These are phyloP conservation scores for Pungitius pungitius DNA, from an alignment of 2,113 vertebrate species.

Conservation along the genomic window DNA sequence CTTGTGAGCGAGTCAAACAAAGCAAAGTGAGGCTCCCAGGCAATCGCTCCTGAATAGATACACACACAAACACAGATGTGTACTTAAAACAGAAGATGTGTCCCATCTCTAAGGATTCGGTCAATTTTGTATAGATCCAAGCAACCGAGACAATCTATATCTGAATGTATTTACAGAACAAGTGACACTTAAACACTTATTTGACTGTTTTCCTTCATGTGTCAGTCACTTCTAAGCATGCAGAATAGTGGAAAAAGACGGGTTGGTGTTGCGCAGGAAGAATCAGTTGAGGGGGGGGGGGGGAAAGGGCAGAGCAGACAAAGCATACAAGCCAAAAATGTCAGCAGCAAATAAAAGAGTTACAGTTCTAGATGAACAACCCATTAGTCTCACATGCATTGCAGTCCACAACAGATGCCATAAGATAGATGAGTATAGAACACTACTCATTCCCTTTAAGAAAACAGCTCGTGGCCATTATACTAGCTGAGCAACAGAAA, in stretches of 20 bases:
- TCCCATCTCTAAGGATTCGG: not conserved
- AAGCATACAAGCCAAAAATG: not conserved
- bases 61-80: conserved; percentile 36
- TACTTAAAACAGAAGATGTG: conserved; percentile 15
- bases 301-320: not conserved
- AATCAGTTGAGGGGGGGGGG: conserved; percentile 2
- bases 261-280: not conserved
- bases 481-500: conserved; percentile 3
- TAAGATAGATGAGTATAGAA: not conserved
- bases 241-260: not conserved
- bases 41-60: conserved; percentile 48
- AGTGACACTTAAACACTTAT: not conserved
- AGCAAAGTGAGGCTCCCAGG: conserved; percentile 64
- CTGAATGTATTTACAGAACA: not conserved
- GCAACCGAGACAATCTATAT: not conserved
- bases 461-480: conserved; percentile 11
- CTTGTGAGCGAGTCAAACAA: conserved; percentile 70
- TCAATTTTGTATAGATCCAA: conserved; percentile 10
- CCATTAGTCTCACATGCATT: not conserved
- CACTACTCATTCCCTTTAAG: not conserved
- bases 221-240: not conserved
- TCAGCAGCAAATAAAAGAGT: not conserved
- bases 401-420: not conserved
- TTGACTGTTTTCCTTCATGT: not conserved
- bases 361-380: conserved; percentile 4